These are phyloP conservation scores for Drosophila affinis DNA, from an alignment of 2,888 invertebrate species.

Conservation along the genomic window DNA sequence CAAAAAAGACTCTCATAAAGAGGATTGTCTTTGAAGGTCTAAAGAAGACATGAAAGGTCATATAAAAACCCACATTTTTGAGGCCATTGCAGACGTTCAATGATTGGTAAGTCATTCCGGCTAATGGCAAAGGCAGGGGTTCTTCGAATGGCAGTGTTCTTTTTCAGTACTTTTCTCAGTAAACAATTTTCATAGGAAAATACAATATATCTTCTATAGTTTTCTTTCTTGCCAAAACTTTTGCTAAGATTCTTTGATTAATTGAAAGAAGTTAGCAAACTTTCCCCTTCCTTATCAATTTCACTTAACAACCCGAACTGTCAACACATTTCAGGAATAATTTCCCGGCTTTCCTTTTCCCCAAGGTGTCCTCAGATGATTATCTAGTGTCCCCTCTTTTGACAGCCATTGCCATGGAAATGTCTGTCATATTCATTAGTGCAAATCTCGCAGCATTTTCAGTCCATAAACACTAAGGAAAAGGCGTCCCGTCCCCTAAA, in stretches of 20 bases:
- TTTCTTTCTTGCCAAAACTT: background rate
- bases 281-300: background rate
- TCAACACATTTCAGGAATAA: slow-evolving; percentile 9
- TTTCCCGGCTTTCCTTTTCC: slow-evolving; percentile 3
- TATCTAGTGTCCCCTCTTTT: slow-evolving; percentile 22
- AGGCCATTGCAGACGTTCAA: background rate
- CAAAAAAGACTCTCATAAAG: background rate
- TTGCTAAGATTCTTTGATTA: background rate
- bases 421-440: slow-evolving; percentile 48
- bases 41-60: no score
- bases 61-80: background rate
- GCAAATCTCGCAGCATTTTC: slow-evolving; percentile 28
- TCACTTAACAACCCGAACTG: background rate
- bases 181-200: no score
- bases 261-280: background rate
- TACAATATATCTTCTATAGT: no score
- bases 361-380: slow-evolving; percentile 24
- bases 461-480: slow-evolving; percentile 28
- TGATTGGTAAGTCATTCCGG: background rate
- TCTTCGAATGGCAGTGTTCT: background rate
- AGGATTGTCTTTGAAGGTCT: no score
- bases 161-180: no score
- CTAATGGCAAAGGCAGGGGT: background rate
- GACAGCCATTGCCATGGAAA: slow-evolving; percentile 19
- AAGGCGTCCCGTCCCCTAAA: background rate